These are phyloP conservation scores for Perodicticus potto DNA, from an alignment of 2,797 vertebrate species.

Conservation along the genomic window DNA sequence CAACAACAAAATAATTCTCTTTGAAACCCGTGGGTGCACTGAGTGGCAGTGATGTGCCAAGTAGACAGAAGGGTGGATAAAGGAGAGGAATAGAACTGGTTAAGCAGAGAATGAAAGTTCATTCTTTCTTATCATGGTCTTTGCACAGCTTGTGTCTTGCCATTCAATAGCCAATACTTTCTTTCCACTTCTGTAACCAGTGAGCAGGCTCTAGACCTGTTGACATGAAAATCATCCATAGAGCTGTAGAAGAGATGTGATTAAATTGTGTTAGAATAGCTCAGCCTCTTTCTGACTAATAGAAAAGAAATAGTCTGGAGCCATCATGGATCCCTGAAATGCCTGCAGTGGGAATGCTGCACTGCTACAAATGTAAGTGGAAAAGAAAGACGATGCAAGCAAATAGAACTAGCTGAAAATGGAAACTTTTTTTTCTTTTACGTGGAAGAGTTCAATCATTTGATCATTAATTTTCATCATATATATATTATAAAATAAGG, in stretches of 20 bases:
- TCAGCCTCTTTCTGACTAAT: constrained; percentile 40
- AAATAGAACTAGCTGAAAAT: not conserved
- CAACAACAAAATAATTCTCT: constrained; percentile 28
- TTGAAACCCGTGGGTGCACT: not conserved
- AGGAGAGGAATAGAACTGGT: not conserved
- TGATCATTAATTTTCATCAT: not conserved
- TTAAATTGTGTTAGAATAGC: constrained; percentile 37
- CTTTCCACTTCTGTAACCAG: constrained; percentile 45
- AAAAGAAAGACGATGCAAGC: not conserved
- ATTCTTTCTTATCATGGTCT: constrained; percentile 23
- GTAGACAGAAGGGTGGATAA: not conserved
- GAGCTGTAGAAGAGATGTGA: constrained; percentile 1
- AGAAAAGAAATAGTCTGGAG: constrained; percentile 1
- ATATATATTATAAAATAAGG: not conserved
- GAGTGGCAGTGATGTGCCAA: not conserved
- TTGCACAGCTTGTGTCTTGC: not conserved
- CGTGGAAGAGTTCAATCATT: not conserved
- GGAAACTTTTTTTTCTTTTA: not conserved
- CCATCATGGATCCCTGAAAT: constrained; percentile 10
- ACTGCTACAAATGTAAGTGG: not conserved
- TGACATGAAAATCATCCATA: constrained; percentile 43
- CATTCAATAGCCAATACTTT: constrained; percentile 30
- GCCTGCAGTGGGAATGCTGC: not conserved
- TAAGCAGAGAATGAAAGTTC: not conserved
- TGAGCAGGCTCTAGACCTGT: constrained; percentile 11